These are phyloP conservation scores for Stegana nigrithorax DNA, from an alignment of 2,888 invertebrate genomes.

Conservation along the genomic window DNA sequence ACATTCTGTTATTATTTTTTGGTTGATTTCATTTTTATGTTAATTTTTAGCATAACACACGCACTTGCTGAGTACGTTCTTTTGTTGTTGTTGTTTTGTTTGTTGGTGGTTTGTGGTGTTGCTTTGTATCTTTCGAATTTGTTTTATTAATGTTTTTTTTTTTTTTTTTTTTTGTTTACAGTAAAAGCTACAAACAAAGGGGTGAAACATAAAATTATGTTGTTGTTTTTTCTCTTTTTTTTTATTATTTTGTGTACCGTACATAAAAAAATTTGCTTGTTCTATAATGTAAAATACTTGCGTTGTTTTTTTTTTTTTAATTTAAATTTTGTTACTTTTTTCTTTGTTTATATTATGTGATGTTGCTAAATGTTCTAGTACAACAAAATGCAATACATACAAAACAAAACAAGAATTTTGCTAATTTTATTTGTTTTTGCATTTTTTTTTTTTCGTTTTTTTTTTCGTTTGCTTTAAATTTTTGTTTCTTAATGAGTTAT, in stretches of 20 bases:
- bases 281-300: neutral
- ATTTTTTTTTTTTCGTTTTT: constrained; percentile 20
- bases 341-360: neutral
- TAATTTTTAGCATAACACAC: neutral
- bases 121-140: too few relatives aligned
- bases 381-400: neutral
- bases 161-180: neutral
- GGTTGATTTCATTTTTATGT: neutral
- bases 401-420: neutral
- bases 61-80: constrained; percentile 12
- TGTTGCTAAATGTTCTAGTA: neutral
- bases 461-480: constrained; percentile 42
- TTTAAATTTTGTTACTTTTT: neutral
- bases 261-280: too few relatives aligned
- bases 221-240: neutral
- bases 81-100: constrained; percentile 25
- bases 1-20: neutral
- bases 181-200: neutral
- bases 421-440: constrained; percentile 19
- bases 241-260: neutral
- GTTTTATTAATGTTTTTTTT: neutral
- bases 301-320: neutral
- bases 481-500: too few relatives aligned
- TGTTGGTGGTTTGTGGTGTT: neutral
- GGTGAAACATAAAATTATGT: neutral